These are phyloP conservation scores for Benitochromis conjunctus DNA, from an alignment of 2,113 vertebrate genomes.

Conservation along the genomic window DNA sequence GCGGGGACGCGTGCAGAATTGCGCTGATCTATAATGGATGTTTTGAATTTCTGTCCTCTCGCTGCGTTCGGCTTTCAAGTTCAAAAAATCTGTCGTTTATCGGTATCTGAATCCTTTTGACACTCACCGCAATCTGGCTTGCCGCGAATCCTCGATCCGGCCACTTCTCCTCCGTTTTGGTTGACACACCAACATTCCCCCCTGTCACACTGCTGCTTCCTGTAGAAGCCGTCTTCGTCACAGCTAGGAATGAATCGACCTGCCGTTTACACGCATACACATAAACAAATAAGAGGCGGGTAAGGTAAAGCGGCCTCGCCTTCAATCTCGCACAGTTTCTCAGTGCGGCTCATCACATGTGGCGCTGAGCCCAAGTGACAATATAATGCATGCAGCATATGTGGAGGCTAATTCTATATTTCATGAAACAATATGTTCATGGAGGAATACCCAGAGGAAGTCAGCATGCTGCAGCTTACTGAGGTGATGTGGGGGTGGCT, in stretches of 20 bases:
- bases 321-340: not conserved
- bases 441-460: not conserved
- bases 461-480: constrained; percentile 14
- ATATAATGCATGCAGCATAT: constrained; percentile 27
- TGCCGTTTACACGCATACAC: constrained; percentile 44
- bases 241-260: constrained; percentile 93
- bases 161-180: constrained; percentile 86
- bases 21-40: not conserved
- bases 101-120: not conserved
- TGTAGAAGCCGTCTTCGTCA: constrained; percentile 92
- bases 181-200: constrained; percentile 95
- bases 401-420: constrained; percentile 34
- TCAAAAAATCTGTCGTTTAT: not conserved
- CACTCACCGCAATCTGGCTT: constrained; percentile 89
- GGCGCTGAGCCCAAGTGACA: not conserved
- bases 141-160: constrained; percentile 82
- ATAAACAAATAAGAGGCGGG: not conserved
- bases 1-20: not conserved
- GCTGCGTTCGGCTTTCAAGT: not conserved
- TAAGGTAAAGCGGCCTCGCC: not conserved
- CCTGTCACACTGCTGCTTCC: constrained; percentile 89
- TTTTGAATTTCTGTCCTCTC: not conserved
- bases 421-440: constrained; percentile 48
- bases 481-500: not conserved
- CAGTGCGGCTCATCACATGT: not conserved